Conservation (phyloP, 2,113 vertebrate genomes). For the Bujurquina vittata region DNA sequence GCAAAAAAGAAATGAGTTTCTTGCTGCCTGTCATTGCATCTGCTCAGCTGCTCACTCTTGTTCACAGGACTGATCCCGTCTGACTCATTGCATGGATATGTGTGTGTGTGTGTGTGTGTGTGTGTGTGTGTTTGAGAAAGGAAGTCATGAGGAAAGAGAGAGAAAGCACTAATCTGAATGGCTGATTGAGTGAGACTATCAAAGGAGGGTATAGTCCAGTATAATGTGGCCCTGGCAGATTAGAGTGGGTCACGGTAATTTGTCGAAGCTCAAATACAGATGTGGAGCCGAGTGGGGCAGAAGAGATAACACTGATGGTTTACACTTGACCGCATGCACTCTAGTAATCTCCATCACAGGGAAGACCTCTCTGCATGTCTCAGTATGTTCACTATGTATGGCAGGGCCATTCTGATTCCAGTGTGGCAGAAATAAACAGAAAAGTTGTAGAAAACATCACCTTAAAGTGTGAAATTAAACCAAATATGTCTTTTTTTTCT, state of each 20-base stretch:
- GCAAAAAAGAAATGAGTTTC: constrained; percentile 39
- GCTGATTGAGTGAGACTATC: constrained; percentile 57
- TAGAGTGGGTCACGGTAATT: constrained; percentile 51
- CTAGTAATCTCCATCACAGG: constrained; percentile 48
- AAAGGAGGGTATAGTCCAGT: constrained; percentile 29
- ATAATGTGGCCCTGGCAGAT: constrained; percentile 55
- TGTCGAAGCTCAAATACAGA: constrained; percentile 57
- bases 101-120: background rate
- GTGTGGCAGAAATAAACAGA: background rate
- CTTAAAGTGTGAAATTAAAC: background rate
- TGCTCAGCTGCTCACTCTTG: constrained; percentile 59
- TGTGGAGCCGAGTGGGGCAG: constrained; percentile 43
- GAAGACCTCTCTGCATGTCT: constrained; percentile 6
- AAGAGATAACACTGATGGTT: constrained; percentile 47
- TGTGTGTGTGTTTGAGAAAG: constrained; percentile 25
- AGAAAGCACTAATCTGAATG: constrained; percentile 51
- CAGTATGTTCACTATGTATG: constrained; percentile 7
- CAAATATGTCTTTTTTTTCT: background rate
- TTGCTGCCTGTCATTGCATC: constrained; percentile 38
- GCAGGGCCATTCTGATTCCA: background rate
- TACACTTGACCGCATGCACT: constrained; percentile 42
- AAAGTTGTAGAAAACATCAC: background rate
- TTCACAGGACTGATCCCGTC: constrained; percentile 26
- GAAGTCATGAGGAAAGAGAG: constrained; percentile 49
- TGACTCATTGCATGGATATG: constrained; percentile 30